Evolutionary conservation across 2,888 invertebrate genomes (phyloP), one percentile per base, ranked within the genome.

Genomic region (Drosophila merina): DNA sequence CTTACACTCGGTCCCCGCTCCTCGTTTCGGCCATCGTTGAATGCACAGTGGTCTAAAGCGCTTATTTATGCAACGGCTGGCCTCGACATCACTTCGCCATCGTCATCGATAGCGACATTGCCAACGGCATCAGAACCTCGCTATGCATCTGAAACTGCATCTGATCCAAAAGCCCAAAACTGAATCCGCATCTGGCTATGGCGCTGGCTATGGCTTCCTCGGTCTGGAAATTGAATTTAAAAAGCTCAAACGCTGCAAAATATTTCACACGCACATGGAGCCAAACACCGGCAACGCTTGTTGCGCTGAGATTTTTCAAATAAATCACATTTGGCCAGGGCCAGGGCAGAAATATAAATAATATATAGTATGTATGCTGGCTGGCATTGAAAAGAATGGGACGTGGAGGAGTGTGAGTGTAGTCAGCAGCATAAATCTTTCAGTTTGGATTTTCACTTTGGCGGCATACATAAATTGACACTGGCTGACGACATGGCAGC

Each of bases 401-500:
- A 33, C 9, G 9, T 10, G 33, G 10, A 33, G 33, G 9, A 9
- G 50, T 66, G 47, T 38, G 20, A 47, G 52, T 64, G 47, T 42
- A 20, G 50, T 63, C 59, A 70, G 74, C 76, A 57, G 70, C 83
- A 83, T 83, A 83, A 88, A 88, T 83, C 83, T 88, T 88, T 83
- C 83, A 88, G 79, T 76, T 88, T 82, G 88, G 75, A 85, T 85
- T 85, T 85, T 85, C 89, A 88, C 88, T 88, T 88, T 88, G 75
- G 73, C 77, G 86, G 86, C 88, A 88, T 87, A 85, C 88, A 88
- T 87, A 85, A 85, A 85, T 89, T 88, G 88, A 85, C 88, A 88
- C 86, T 88, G 88, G 89, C 86, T 74, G 75, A 54, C 60, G 69
- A 72, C 64, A 76, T 71, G 42, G 67, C 69, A 59, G 79, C 83